Evolutionary conservation across 2,113 vertebrate genomes (phyloP), one percentile per base, ranked within the genome.

Genomic region (Anguilla japonica): DNA sequence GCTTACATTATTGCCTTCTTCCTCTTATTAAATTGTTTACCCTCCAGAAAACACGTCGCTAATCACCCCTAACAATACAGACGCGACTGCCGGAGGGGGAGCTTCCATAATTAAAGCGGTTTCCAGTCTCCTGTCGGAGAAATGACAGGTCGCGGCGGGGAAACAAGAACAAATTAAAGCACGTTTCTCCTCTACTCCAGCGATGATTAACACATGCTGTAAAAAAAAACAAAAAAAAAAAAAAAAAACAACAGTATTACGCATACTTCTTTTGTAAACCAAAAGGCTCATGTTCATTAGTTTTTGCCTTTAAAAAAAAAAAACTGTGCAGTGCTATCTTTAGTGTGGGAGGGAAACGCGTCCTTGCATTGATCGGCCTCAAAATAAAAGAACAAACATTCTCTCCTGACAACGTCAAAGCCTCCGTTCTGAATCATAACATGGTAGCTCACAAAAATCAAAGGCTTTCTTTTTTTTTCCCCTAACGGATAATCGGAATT

Each of bases 21-120:
- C 89, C n/a, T n/a, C 53, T 90, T 92, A 89, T 91, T 83, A 89
- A 93, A 89, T 85, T 89, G 90, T 91, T 92, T 91, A 90, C 91
- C 89, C 90, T 90, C 88, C 86, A 92, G 90, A 90, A 91, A 90
- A 87, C 88, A 87, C 83, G 90, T 90, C 86, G 88, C 92, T 95
- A 94, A 95, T 95, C 94, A 95, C 89, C 80, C 29, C 88, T 89
- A 91, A 91, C 87, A 67, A 91, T 84, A 84, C 86, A 86, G 89
- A 91, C 71, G 57, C 79, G 50, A 5, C 43, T 60, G 29, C 88
- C 93, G 82, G 40, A 87, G 83, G 79, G 85, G 91, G 89, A 88
- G 41, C 26, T 86, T 94, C 91, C 94, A 94, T 92, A 92, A 94
- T 92, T 88, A 89, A 93, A 87, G 87, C n/a, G 41, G 88, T 90